A percentile compares a stretch with the other conserved stretches of the same genome.
Conservation (phyloP, 2,113 vertebrate species). For the Carettochelys insculpta region DNA sequence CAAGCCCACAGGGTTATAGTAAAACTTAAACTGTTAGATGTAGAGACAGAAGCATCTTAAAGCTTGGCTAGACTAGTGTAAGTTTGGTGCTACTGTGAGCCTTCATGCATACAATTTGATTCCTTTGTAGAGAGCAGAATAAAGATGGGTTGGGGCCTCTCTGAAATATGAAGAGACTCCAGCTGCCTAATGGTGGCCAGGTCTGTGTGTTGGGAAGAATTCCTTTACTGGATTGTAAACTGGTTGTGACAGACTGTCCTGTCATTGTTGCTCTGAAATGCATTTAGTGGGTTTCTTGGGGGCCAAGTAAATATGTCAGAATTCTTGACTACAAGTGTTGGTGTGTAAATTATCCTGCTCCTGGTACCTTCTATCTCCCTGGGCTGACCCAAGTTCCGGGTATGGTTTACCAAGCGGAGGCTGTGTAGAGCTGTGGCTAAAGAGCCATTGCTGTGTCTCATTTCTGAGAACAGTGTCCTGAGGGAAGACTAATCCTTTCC, state of each 20-base stretch:
- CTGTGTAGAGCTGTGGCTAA: background rate
- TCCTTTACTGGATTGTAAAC: background rate
- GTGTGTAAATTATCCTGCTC: background rate
- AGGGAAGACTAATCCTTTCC: background rate
- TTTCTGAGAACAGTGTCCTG: background rate
- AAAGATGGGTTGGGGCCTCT: background rate
- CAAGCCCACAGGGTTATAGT: background rate
- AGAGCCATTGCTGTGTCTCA: background rate
- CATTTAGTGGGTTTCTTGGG: background rate
- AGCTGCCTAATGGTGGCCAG: background rate
- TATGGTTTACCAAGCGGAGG: background rate
- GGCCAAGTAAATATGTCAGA: background rate
- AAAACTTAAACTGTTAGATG: background rate
- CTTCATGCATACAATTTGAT: background rate
- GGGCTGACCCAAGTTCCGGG: background rate
- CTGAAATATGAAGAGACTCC: background rate
- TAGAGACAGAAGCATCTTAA: background rate
- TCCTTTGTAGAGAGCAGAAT: background rate
- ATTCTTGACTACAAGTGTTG: background rate
- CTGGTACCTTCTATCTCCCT: background rate
- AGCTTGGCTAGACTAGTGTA: background rate
- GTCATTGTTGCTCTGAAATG: background rate
- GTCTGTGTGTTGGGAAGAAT: background rate
- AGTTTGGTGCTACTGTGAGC: background rate
- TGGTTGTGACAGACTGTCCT: background rate